Conservation (phyloP, 2,113 vertebrate genomes). For the Gallinago media region DNA sequence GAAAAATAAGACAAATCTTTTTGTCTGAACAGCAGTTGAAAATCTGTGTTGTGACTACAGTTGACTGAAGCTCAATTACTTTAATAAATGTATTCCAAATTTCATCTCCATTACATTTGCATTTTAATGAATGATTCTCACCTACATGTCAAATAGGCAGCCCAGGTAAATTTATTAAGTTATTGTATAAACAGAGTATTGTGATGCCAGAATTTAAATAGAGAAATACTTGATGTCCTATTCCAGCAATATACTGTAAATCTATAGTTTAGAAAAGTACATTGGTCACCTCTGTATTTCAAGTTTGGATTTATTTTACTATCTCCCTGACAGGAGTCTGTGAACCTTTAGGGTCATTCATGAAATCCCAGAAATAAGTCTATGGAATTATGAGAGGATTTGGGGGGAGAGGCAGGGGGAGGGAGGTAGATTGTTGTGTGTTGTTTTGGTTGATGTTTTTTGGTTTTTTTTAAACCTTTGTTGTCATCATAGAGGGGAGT, state of each 20-base stretch:
- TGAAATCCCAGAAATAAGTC: neutral
- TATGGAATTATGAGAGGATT: neutral
- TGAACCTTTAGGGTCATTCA: neutral
- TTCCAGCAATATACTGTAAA: neutral
- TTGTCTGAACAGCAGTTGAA: conserved; percentile 70
- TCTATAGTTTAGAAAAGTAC: neutral
- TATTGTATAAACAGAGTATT: conserved; percentile 65
- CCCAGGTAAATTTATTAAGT: conserved; percentile 68
- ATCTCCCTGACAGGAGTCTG: neutral
- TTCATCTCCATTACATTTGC: conserved; percentile 75
- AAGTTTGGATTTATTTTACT: neutral
- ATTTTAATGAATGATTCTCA: conserved; percentile 77
- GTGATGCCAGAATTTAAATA: conserved; percentile 46
- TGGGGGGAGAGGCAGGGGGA: too few relatives aligned
- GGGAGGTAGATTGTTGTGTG: too few relatives aligned
- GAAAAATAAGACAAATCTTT: conserved; percentile 54
- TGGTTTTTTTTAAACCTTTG: neutral
- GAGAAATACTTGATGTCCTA: conserved; percentile 56
- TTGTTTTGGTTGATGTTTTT: too few relatives aligned
- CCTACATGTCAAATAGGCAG: conserved; percentile 74
- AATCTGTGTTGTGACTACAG: conserved; percentile 78
- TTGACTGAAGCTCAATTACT: conserved; percentile 77
- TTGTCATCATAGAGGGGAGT: neutral
- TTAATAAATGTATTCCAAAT: conserved; percentile 78
- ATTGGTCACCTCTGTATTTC: neutral